A percentile compares a stretch with the other conserved stretches of the same genome.
Evolutionary conservation across 2,888 invertebrate genomes (phyloP).

Genomic region (Pseudeuparius sepicola): DNA sequence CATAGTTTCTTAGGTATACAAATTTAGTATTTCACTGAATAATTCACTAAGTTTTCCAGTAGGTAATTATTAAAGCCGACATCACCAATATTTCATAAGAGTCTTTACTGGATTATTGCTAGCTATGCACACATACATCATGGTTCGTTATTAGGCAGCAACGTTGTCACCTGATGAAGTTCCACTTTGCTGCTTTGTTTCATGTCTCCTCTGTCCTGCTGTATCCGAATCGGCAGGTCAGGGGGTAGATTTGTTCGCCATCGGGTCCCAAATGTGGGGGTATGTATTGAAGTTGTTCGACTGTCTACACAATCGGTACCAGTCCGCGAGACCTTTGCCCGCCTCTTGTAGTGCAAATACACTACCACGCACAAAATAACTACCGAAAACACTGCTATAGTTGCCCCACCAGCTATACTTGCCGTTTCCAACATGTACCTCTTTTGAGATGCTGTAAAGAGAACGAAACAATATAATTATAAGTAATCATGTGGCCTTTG

Average conservation of each 20-base stretch:
- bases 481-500: neutral
- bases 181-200: slow-evolving; percentile 26
- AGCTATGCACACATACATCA: no score
- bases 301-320: slow-evolving; percentile 28
- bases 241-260: slow-evolving; percentile 30
- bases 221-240: slow-evolving; percentile 21
- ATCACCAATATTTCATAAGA: no score
- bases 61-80: no score
- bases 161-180: slow-evolving; percentile 33
- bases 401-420: slow-evolving; percentile 78
- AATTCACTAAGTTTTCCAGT: no score
- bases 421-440: slow-evolving; percentile 81
- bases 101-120: no score
- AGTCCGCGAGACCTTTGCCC: slow-evolving; percentile 23
- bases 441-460: slow-evolving; percentile 57
- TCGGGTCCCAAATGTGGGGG: slow-evolving; percentile 35
- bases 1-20: no score
- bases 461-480: slow-evolving; percentile 8
- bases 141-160: slow-evolving; percentile 26
- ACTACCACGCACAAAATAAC: slow-evolving; percentile 58
- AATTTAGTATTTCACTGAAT: no score
- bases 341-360: slow-evolving; percentile 55
- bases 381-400: slow-evolving; percentile 58
- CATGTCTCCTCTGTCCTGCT: slow-evolving; percentile 27
- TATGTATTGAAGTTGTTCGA: slow-evolving; percentile 24